phyloP scores from a whole-genome alignment of 2,797 vertebrate species.

The Sebastes hopkinsi region DNA sequence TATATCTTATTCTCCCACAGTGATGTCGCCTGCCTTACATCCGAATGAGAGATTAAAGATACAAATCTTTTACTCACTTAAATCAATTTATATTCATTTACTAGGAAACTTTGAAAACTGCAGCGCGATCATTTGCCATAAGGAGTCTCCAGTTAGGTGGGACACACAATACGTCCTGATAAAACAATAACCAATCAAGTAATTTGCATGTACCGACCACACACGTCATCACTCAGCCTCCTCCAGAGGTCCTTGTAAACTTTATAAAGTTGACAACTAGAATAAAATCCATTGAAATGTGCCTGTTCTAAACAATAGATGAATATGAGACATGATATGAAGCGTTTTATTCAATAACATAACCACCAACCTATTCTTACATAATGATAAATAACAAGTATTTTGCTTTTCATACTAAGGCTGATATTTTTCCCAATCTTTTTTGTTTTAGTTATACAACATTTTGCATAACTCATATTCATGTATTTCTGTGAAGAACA shows the following conservation, averaged over 20 bases:
- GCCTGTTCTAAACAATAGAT: slow-evolving; percentile 23
- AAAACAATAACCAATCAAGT: slow-evolving; percentile 65
- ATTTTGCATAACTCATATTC: background rate
- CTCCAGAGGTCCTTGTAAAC: slow-evolving; percentile 11
- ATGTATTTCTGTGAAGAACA: background rate
- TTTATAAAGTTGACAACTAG: slow-evolving; percentile 13
- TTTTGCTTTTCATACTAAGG: background rate
- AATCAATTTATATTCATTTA: background rate
- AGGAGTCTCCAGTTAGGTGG: background rate
- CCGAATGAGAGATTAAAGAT: background rate
- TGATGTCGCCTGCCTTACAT: background rate
- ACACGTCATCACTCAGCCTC: slow-evolving; percentile 27
- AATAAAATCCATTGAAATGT: slow-evolving; percentile 13
- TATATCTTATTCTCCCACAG: background rate
- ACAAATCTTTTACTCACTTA: background rate
- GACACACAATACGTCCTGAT: slow-evolving; percentile 22
- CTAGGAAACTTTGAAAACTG: background rate
- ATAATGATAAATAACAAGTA: background rate
- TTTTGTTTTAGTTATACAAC: background rate
- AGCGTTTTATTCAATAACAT: background rate
- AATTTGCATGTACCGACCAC: slow-evolving; percentile 2
- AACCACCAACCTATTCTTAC: background rate
- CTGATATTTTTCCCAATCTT: background rate
- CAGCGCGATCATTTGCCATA: background rate
- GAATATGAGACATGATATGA: background rate